Percentiles rank a stretch among this genome's conserved stretches.
These are phyloP conservation scores for Himantopus leucocephalus DNA, from an alignment of 2,113 vertebrate species.

Conservation along the genomic window DNA sequence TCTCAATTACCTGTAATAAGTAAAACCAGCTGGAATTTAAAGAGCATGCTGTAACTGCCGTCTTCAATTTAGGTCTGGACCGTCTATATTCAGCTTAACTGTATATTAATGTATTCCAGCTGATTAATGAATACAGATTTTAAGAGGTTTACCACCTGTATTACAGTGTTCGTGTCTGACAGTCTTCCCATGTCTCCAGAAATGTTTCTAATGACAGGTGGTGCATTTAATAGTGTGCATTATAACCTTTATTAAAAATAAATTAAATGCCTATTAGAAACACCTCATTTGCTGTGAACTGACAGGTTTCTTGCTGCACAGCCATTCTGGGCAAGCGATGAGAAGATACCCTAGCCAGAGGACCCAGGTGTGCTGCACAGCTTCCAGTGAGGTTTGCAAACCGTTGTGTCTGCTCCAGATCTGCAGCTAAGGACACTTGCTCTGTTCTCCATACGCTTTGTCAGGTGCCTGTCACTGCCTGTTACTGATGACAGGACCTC, in stretches of 20 bases:
- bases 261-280: background rate
- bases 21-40: slow-evolving; percentile 29
- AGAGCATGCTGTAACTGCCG: background rate
- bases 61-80: background rate
- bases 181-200: background rate
- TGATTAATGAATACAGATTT: slow-evolving; percentile 19
- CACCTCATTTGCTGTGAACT: background rate
- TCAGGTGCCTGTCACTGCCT: background rate
- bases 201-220: background rate
- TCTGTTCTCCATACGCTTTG: background rate
- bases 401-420: background rate
- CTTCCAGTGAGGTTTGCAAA: background rate
- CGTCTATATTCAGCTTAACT: background rate
- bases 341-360: background rate
- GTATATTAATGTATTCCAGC: background rate
- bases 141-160: background rate
- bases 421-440: background rate
- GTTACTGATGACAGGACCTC: background rate
- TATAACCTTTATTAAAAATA: slow-evolving; percentile 10
- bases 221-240: background rate
- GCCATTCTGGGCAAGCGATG: background rate
- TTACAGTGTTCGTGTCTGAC: background rate
- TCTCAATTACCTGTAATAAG: background rate
- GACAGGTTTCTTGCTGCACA: background rate
- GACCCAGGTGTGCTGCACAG: background rate